Evolutionary conservation across 2,888 invertebrate species (phyloP).

Genomic region (Hydroisotoma schaefferi): DNA sequence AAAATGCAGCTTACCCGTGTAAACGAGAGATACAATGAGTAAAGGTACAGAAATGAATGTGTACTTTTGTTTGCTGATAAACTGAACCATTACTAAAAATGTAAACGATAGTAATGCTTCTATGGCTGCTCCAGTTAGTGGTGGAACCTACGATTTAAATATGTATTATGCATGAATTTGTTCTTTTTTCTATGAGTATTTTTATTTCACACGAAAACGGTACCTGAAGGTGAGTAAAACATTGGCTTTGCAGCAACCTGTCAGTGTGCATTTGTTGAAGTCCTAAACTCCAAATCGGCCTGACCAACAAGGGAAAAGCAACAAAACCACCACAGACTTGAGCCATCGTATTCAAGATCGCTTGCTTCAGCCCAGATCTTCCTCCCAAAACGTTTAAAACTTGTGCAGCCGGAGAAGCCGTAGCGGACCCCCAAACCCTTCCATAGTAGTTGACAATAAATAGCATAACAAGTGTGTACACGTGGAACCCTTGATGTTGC

Average conservation of each 20-base stretch:
- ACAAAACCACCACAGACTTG: not conserved
- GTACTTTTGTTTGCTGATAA: not conserved
- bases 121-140: not conserved
- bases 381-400: not conserved
- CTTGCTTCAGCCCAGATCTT: not conserved
- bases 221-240: constrained; percentile 5
- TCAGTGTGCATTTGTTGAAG: not conserved
- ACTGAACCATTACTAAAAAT: not conserved
- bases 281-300: constrained; percentile 10
- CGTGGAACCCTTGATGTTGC: not conserved
- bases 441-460: constrained; percentile 11
- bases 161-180: not conserved
- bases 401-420: not conserved
- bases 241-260: not conserved
- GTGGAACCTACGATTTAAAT: not conserved
- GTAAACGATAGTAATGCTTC: not conserved
- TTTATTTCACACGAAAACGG: too few relatives aligned
- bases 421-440: not conserved
- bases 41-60: not conserved
- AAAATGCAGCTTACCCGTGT: not conserved
- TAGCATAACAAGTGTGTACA: constrained; percentile 1
- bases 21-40: constrained; percentile 1
- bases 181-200: too few relatives aligned
- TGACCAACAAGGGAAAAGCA: constrained; percentile 4
- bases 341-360: not conserved